Evolutionary conservation across 2,888 invertebrate genomes (phyloP).

Genomic region (Andrena praecox): DNA sequence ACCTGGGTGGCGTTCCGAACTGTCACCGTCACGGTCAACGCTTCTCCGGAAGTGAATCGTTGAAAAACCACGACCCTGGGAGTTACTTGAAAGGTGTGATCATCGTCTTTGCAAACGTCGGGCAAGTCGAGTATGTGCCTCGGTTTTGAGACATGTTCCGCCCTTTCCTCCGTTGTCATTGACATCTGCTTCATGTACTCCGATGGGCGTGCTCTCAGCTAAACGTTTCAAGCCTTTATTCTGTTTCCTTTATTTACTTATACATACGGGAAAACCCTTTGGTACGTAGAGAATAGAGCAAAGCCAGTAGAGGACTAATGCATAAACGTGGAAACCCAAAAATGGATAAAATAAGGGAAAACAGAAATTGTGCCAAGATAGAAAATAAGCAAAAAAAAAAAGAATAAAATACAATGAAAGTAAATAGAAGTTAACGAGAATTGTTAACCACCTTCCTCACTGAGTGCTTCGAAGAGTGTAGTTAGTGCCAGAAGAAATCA

Average conservation of each 20-base stretch:
- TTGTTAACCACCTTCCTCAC: too few species aligned
- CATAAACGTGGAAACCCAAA: too few species aligned
- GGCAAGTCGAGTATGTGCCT: conserved; percentile 22
- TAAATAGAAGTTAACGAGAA: too few species aligned
- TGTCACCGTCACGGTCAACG: conserved; percentile 86
- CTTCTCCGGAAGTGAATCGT: conserved; percentile 86
- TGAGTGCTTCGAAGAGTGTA: too few species aligned
- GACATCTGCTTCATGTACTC: conserved; percentile 75
- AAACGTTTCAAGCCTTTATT: not conserved
- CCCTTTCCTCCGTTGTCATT: conserved; percentile 73
- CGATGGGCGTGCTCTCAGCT: conserved; percentile 70
- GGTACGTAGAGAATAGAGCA: too few species aligned
- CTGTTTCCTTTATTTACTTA: not conserved
- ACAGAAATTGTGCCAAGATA: too few species aligned
- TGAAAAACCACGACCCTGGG: conserved; percentile 88
- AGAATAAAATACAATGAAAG: too few species aligned
- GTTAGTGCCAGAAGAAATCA: too few species aligned
- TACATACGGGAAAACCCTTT: too few species aligned
- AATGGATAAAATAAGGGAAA: too few species aligned
- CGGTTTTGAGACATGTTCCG: conserved; percentile 61
- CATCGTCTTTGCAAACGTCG: not conserved
- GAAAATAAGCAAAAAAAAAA: too few species aligned
- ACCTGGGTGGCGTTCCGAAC: conserved; percentile 87
- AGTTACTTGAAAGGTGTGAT: conserved; percentile 71
- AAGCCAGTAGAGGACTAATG: too few species aligned